These are phyloP conservation scores for Sebastes nivosus DNA, from an alignment of 2,797 vertebrate species.

Conservation along the genomic window DNA sequence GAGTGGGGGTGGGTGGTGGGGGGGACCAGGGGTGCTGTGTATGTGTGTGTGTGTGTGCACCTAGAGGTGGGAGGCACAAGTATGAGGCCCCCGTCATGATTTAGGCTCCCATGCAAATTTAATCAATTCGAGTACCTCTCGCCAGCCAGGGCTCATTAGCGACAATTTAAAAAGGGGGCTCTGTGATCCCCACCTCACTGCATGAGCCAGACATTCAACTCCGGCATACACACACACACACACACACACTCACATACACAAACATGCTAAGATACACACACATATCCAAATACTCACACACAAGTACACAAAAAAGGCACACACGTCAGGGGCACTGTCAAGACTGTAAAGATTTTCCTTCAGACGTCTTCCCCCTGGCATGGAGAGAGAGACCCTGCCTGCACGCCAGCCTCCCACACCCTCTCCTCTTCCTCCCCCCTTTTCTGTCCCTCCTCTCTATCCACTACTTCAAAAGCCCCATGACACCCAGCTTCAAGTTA, in stretches of 20 bases:
- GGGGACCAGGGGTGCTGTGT: constrained; percentile 59
- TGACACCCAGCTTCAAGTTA: constrained; percentile 81
- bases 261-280: constrained; percentile 48
- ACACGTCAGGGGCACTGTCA: constrained; percentile 71
- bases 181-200: constrained; percentile 82
- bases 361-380: constrained; percentile 81
- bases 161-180: constrained; percentile 85
- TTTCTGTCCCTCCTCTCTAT: constrained; percentile 72
- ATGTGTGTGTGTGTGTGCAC: constrained; percentile 41
- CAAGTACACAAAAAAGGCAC: constrained; percentile 54
- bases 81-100: constrained; percentile 82
- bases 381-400: constrained; percentile 74
- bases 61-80: constrained; percentile 64
- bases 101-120: constrained; percentile 90
- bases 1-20: constrained; percentile 15
- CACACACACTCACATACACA: not conserved
- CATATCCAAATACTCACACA: constrained; percentile 54
- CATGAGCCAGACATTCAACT: constrained; percentile 65
- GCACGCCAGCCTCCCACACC: constrained; percentile 6
- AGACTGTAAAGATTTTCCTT: constrained; percentile 85
- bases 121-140: constrained; percentile 89
- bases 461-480: constrained; percentile 83
- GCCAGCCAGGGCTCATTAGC: constrained; percentile 87
- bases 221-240: constrained; percentile 35
- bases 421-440: not conserved